A percentile compares a stretch with the other conserved stretches of the same genome.
phyloP scores from a whole-genome alignment of 1,140 invertebrate genomes.

The Zaprionus davidi region DNA sequence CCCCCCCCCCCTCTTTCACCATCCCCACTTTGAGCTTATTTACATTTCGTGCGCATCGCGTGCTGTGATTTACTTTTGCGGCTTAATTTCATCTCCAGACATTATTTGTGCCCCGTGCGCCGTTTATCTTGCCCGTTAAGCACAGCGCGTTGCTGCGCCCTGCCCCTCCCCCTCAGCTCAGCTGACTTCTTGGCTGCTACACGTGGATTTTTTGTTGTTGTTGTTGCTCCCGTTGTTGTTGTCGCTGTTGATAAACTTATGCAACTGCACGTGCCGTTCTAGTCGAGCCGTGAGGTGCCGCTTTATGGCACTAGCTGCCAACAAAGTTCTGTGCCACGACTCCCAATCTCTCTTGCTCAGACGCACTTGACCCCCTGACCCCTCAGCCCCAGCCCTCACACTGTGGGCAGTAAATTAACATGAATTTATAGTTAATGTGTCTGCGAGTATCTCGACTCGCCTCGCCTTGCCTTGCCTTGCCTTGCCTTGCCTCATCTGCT shows the following conservation, averaged over 20 bases:
- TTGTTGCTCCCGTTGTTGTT: slow-evolving; percentile 17
- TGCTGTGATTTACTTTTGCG: slow-evolving; percentile 80
- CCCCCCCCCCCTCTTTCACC: not conserved
- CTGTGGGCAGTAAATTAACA: slow-evolving; percentile 70
- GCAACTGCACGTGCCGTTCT: slow-evolving; percentile 74
- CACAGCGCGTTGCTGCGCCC: slow-evolving; percentile 49
- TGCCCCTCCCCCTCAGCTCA: slow-evolving; percentile 23
- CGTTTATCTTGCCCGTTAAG: slow-evolving; percentile 78
- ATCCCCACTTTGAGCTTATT: slow-evolving; percentile 52
- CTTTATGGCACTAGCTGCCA: slow-evolving; percentile 58
- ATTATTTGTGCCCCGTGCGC: slow-evolving; percentile 77
- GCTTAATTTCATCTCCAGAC: slow-evolving; percentile 82
- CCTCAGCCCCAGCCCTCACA: not conserved
- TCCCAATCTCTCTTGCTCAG: not conserved
- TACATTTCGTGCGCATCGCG: slow-evolving; percentile 80
- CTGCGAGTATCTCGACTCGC: slow-evolving; percentile 44
- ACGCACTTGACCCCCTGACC: not conserved
- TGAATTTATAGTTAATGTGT: slow-evolving; percentile 82
- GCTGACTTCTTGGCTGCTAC: slow-evolving; percentile 31
- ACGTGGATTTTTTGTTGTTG: slow-evolving; percentile 18
- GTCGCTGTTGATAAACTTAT: slow-evolving; percentile 69
- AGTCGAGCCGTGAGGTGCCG: slow-evolving; percentile 63
- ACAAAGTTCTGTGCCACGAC: slow-evolving; percentile 19
- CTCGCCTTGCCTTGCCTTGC: not conserved
- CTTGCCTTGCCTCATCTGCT: not conserved